phyloP scores from a whole-genome alignment of 64 coral and sea anemone species.

The Exaiptasia diaphana region DNA sequence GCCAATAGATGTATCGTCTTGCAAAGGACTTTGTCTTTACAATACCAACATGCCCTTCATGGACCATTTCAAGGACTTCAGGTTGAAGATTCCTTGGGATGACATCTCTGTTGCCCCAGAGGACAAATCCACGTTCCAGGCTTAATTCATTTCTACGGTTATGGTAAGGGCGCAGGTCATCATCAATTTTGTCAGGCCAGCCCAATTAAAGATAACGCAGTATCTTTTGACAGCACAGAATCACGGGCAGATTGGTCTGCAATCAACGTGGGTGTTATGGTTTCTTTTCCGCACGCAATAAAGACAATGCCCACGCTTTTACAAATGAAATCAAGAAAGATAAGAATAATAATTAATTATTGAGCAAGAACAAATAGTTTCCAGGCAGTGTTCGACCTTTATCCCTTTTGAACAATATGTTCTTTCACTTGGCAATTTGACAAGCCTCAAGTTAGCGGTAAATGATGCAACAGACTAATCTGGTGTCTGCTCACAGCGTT shows the following conservation, averaged over 20 bases:
- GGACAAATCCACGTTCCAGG: slow-evolving; percentile 1
- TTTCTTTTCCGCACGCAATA: too few species aligned
- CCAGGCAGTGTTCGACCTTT: too few species aligned
- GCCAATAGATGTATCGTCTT: slow-evolving; percentile 2
- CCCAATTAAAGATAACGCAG: not conserved
- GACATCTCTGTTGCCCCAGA: not conserved
- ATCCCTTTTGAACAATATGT: too few species aligned
- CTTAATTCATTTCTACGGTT: not conserved
- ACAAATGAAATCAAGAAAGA: too few species aligned
- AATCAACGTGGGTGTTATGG: not conserved
- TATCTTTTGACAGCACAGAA: not conserved
- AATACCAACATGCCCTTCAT: slow-evolving; percentile 18
- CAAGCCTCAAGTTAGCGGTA: slow-evolving; percentile 17
- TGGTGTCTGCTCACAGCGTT: slow-evolving; percentile 5
- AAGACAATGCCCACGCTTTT: too few species aligned
- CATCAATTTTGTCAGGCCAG: not conserved
- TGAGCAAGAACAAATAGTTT: too few species aligned
- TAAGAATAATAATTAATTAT: too few species aligned
- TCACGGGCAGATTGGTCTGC: not conserved
- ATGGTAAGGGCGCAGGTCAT: not conserved
- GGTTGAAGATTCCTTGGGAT: not conserved
- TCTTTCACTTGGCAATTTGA: slow-evolving; percentile 33
- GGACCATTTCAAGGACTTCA: not conserved
- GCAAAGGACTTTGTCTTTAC: not conserved
- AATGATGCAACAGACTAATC: slow-evolving; percentile 4